Conservation (phyloP, 2,113 vertebrate species). For the Chinchilla lanigera region DNA sequence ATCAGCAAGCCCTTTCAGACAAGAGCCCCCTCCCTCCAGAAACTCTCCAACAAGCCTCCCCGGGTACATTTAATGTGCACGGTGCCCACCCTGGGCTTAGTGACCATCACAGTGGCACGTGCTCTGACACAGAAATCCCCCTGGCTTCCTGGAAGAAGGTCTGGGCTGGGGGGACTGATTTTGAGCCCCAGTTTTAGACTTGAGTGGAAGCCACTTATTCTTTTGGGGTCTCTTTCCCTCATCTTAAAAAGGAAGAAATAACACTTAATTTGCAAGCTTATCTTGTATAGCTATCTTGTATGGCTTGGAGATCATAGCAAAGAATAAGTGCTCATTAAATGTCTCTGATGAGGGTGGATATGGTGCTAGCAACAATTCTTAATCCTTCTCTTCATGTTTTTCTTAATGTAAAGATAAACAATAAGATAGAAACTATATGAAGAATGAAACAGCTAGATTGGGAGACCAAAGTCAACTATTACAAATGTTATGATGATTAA, state of each 20-base stretch:
- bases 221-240: neutral
- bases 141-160: neutral
- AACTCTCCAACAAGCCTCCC: neutral
- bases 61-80: too few species aligned
- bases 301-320: neutral
- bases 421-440: neutral
- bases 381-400: neutral
- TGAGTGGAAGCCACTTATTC: neutral
- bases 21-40: neutral
- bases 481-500: constrained; percentile 30
- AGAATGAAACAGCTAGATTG: constrained; percentile 38
- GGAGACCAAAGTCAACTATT: neutral
- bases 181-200: neutral
- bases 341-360: neutral
- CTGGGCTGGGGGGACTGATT: neutral
- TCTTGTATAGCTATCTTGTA: neutral
- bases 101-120: accelerated
- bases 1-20: neutral
- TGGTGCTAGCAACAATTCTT: neutral
- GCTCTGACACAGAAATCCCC: neutral
- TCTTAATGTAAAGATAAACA: constrained; percentile 56
- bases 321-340: neutral
- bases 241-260: constrained; percentile 32
- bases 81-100: neutral
- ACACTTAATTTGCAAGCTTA: neutral